Evolutionary conservation across 2,888 invertebrate species (phyloP), one percentile per base, ranked within the genome.

Genomic region (Drosophila villosipedis): DNA sequence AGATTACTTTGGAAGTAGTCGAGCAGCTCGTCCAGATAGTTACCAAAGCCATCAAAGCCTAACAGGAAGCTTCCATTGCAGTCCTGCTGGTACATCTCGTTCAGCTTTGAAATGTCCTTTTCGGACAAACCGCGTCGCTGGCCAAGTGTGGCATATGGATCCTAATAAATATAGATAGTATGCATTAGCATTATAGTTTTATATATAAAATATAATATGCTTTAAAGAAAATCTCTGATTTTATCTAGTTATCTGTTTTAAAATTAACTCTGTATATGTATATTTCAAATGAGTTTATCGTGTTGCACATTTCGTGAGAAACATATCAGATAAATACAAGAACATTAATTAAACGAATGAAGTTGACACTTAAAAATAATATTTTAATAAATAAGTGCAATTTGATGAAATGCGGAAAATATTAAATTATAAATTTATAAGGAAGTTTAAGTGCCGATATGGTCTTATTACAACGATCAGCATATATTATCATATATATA

Each of bases 91-190:
- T 95, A 95, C 95, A 95, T 95, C 71, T 91, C 92, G 76, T 94
- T 93, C 10, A 95, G 81, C 83, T 95, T 95, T 22, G 89, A 82
- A 14, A 94, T 87, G 68, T 95, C 95, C 73, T 94, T 94, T 4
- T 92, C 92, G 62, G 95, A 95, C 19, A 95, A 91, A 30, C 94
- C 94, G 47, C 92, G 91, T n/a, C 95, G 93, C 82, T 95, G 95
- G 1, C 95, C 95, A 64, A 95, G 91, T 63, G 90, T 91, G 1
- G 93, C 94, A 53, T 93, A 91, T 2, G 93, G 92, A 81, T 94
- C 93, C 94, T 95, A 74, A 5, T 5, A n/a, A 59, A 75, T 68
- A 65, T 16, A 25, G 16, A 47, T 30, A 33, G 2, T 9, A 28
- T 41, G 9, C 4, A 43, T 33, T 43, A 33, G 5, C 12, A 33